phyloP scores from a whole-genome alignment of 2,888 invertebrate species.

The Nymphalis polychloros region DNA sequence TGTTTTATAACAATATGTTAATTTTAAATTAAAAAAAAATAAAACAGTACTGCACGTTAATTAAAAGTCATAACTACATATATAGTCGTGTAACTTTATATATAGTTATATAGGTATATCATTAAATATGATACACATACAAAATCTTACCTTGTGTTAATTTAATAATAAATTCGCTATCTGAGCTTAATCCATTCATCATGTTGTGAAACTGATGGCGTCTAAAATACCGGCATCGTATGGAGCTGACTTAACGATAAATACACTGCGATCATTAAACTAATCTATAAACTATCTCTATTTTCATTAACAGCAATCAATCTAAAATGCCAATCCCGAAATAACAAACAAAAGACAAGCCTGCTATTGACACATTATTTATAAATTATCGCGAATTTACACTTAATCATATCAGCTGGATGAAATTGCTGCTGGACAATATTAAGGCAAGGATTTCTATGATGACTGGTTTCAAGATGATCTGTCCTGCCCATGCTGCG shows the following conservation, averaged over 20 bases:
- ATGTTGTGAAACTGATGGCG: slow-evolving; percentile 10
- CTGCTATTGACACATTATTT: neutral
- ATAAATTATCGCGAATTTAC: neutral
- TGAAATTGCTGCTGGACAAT: too few relatives aligned
- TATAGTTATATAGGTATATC: too few relatives aligned
- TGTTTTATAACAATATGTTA: too few relatives aligned
- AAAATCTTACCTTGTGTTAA: slow-evolving; percentile 37
- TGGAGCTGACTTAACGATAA: slow-evolving; percentile 8
- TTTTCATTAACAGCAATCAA: slow-evolving; percentile 52
- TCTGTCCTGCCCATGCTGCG: too few relatives aligned
- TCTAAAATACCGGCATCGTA: neutral
- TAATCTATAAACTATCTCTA: slow-evolving; percentile 58
- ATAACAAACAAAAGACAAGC: neutral
- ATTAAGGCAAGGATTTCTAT: too few relatives aligned
- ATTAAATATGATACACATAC: too few relatives aligned
- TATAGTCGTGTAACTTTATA: too few relatives aligned
- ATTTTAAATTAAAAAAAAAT: too few relatives aligned
- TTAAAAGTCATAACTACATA: too few relatives aligned
- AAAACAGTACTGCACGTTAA: too few relatives aligned
- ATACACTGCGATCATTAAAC: slow-evolving; percentile 45
- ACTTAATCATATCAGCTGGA: neutral
- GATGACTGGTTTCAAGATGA: too few relatives aligned
- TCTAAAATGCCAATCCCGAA: slow-evolving; percentile 6
- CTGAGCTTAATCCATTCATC: slow-evolving; percentile 1
- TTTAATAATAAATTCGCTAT: slow-evolving; percentile 30